phyloP scores from a whole-genome alignment of 2,797 vertebrate species.

The Diplodus puntazzo region DNA sequence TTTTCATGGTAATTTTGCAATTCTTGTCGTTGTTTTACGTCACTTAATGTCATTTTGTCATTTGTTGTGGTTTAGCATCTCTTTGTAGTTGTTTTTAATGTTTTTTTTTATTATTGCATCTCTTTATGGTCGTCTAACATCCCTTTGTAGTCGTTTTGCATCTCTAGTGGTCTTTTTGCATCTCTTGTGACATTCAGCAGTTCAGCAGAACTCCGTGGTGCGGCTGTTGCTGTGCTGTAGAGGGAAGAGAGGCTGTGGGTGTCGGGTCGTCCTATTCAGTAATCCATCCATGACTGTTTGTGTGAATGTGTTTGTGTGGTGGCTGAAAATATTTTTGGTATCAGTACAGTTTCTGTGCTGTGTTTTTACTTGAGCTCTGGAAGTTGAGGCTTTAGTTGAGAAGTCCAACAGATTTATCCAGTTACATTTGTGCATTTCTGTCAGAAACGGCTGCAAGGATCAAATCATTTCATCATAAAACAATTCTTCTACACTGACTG shows the following conservation, averaged over 20 bases:
- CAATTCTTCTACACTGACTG: constrained; percentile 13
- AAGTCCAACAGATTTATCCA: not conserved
- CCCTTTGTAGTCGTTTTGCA: not conserved
- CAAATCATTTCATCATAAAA: constrained; percentile 53
- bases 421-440: constrained; percentile 26
- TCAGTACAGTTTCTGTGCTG: constrained; percentile 6
- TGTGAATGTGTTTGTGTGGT: not conserved
- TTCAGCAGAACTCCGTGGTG: not conserved
- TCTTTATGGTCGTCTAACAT: not conserved
- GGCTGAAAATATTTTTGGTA: constrained; percentile 16
- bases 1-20: too few species aligned
- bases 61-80: too few species aligned
- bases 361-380: constrained; percentile 3
- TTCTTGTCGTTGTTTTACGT: not conserved
- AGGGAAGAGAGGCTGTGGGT: constrained; percentile 4
- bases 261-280: not conserved
- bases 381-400: not conserved
- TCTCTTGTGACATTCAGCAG: not conserved
- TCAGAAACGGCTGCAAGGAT: constrained; percentile 23
- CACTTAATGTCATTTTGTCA: not conserved
- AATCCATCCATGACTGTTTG: constrained; percentile 20
- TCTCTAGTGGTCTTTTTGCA: not conserved
- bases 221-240: not conserved
- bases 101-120: not conserved
- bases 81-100: too few species aligned